These are phyloP conservation scores for Spea multiplicata DNA, from an alignment of 2,113 vertebrate species.

Conservation along the genomic window DNA sequence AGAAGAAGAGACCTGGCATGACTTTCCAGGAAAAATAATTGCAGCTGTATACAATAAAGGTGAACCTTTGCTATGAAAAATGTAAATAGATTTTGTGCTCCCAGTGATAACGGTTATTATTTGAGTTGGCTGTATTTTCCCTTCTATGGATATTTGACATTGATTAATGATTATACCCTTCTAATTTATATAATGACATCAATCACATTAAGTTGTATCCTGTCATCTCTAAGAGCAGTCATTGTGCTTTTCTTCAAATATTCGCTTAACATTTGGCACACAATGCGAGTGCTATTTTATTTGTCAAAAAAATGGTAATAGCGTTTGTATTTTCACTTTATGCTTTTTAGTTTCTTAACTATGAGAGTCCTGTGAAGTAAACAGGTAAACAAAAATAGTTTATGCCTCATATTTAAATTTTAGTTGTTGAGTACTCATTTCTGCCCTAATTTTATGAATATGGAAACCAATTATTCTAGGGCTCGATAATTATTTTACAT, in stretches of 20 bases:
- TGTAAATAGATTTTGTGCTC: neutral
- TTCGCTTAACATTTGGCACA: constrained; percentile 3
- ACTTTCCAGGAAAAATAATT: no score
- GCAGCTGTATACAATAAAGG: no score
- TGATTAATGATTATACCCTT: constrained; percentile 16
- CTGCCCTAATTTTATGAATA: no score
- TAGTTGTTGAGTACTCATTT: no score
- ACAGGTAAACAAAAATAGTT: no score
- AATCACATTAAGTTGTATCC: constrained; percentile 12
- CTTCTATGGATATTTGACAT: constrained; percentile 6
- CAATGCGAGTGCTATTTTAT: neutral
- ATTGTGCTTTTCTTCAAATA: constrained; percentile 1
- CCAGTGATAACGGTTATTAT: neutral
- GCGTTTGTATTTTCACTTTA: neutral
- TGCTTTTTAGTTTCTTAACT: neutral
- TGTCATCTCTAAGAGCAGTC: constrained; percentile 3
- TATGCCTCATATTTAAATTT: no score
- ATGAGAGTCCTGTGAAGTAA: no score
- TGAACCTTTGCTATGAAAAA: no score
- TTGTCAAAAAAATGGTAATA: neutral
- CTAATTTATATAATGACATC: constrained; percentile 18
- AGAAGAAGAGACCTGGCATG: no score
- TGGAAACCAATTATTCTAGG: no score
- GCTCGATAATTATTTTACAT: no score
- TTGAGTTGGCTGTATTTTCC: neutral